These are phyloP conservation scores for Harpagus bidentatus DNA, from an alignment of 2,113 vertebrate species.

Conservation along the genomic window DNA sequence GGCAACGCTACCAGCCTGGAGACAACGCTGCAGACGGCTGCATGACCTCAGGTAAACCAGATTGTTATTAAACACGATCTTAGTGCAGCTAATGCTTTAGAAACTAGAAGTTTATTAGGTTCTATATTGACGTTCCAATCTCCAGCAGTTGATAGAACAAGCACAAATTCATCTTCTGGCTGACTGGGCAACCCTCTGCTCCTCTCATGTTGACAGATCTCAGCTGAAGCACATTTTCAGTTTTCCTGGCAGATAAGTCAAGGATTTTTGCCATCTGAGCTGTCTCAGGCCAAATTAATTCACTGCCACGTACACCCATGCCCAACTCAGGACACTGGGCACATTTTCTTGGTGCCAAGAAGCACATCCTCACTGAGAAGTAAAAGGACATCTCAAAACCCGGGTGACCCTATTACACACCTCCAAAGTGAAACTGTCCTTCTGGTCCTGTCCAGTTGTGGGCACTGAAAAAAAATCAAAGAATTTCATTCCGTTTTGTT, in stretches of 20 bases:
- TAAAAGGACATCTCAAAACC: not conserved
- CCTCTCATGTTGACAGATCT: not conserved
- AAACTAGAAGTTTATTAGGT: constrained; percentile 16
- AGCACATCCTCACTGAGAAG: not conserved
- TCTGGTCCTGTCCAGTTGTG: not conserved
- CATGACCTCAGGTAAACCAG: not conserved
- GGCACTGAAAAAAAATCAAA: not conserved
- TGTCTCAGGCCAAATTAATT: not conserved
- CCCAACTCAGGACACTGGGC: not conserved
- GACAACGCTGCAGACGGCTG: not conserved
- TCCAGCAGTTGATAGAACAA: constrained; percentile 27
- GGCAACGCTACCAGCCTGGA: not conserved
- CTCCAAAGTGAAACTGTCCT: not conserved
- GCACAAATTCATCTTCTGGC: constrained; percentile 18
- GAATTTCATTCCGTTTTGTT: not conserved
- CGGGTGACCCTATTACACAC: not conserved
- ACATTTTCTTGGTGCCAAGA: not conserved
- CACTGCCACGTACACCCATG: fast-evolving
- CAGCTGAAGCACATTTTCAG: constrained; percentile 22
- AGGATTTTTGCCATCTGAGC: constrained; percentile 40
- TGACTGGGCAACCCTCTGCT: constrained; percentile 30
- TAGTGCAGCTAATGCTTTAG: not conserved
- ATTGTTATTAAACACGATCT: not conserved
- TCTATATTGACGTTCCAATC: constrained; percentile 15
- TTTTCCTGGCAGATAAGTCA: constrained; percentile 4